These are phyloP conservation scores for Aphodius granarius DNA, from an alignment of 2,888 invertebrate species.

Conservation along the genomic window DNA sequence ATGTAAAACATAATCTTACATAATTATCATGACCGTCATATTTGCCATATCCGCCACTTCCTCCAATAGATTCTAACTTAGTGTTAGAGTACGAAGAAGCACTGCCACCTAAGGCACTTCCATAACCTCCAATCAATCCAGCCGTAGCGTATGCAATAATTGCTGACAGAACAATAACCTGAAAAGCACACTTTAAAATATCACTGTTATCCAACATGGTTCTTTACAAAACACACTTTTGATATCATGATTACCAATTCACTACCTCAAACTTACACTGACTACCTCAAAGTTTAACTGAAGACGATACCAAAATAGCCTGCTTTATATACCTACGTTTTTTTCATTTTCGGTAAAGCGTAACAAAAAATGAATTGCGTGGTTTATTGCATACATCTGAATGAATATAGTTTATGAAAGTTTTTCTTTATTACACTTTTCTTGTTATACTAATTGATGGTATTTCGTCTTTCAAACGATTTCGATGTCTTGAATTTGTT, in stretches of 20 bases:
- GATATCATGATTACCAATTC: not conserved
- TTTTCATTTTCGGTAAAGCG: not conserved
- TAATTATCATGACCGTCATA: slow-evolving; percentile 2
- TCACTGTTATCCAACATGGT: not conserved
- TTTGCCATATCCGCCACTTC: not conserved
- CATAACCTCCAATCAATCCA: slow-evolving; percentile 18
- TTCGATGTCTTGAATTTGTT: not conserved
- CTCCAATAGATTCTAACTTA: slow-evolving; percentile 6
- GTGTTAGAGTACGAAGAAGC: slow-evolving; percentile 16
- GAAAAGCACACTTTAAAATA: not conserved
- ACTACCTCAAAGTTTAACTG: not conserved
- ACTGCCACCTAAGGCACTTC: slow-evolving; percentile 12
- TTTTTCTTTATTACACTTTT: not conserved
- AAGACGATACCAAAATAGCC: not conserved
- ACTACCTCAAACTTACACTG: not conserved
- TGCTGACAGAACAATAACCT: slow-evolving; percentile 12
- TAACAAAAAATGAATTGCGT: not conserved
- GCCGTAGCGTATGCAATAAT: slow-evolving; percentile 14
- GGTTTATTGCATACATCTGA: not conserved
- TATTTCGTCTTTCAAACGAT: not conserved
- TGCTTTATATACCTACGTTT: not conserved
- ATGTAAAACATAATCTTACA: not conserved
- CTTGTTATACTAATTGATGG: not conserved
- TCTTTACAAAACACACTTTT: not conserved
- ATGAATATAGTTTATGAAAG: not conserved